Evolutionary conservation across 2,797 vertebrate species (phyloP).

Genomic region (Sebastolobus alascanus): DNA sequence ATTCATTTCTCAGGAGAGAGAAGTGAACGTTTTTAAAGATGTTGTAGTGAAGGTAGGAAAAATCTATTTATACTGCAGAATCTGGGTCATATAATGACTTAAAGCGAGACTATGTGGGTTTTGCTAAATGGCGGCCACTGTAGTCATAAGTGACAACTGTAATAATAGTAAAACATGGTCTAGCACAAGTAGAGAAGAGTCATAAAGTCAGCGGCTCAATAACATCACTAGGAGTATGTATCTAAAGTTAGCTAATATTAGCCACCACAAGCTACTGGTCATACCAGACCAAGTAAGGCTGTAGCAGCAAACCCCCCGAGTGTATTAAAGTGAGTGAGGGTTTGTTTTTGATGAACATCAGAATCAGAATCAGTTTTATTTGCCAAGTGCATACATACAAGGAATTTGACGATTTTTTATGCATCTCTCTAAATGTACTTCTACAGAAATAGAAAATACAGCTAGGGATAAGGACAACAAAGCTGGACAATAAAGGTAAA

Average conservation of each 20-base stretch:
- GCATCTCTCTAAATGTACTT: no score
- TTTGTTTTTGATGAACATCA: neutral
- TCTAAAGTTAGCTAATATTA: neutral
- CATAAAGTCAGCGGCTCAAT: neutral
- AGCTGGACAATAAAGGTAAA: no score
- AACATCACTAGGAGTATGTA: neutral
- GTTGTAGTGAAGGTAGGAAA: neutral
- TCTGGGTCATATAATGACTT: neutral
- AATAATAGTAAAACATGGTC: neutral
- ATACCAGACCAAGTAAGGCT: neutral
- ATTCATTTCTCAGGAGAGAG: constrained; percentile 15
- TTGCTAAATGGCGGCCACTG: neutral
- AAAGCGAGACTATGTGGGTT: neutral
- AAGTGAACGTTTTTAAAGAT: neutral
- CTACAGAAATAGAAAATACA: no score
- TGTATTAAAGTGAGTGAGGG: neutral
- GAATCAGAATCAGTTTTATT: no score
- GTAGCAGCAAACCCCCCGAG: neutral
- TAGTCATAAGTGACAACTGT: neutral
- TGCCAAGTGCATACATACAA: no score
- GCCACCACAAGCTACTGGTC: neutral
- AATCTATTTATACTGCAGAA: neutral
- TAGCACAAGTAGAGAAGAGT: neutral
- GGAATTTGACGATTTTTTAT: no score
- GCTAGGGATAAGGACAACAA: no score